Evolutionary conservation across 92 coral and sea anemone genomes (phyloP).

Genomic region (Scolanthus callimorphus): DNA sequence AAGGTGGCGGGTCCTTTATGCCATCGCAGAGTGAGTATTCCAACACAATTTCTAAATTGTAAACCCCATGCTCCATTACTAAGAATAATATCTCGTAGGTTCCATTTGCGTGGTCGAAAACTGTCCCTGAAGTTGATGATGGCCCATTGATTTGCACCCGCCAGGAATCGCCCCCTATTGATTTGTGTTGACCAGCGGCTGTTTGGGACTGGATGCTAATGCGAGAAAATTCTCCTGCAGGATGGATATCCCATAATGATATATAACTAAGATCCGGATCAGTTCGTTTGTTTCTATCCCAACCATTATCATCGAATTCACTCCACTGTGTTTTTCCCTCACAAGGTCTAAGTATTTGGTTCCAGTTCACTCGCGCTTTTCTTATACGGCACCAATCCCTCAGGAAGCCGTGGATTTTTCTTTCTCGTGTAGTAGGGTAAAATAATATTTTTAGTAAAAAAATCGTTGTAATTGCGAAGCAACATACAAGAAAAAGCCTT

Average conservation of each 20-base stretch:
- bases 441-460: constrained; percentile 12
- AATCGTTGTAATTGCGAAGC: background rate
- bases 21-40: constrained; percentile 81
- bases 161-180: constrained; percentile 90
- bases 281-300: constrained; percentile 53
- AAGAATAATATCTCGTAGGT: constrained; percentile 87
- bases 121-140: constrained; percentile 76
- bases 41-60: constrained; percentile 56
- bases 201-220: constrained; percentile 69
- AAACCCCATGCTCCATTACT: constrained; percentile 59
- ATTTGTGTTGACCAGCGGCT: constrained; percentile 46
- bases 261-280: constrained; percentile 74
- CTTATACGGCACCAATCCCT: constrained; percentile 85
- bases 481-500: background rate
- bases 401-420: constrained; percentile 43
- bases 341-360: constrained; percentile 81
- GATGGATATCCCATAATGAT: constrained; percentile 78
- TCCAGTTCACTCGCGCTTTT: constrained; percentile 78
- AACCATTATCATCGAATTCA: constrained; percentile 26
- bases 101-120: constrained; percentile 81
- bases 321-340: constrained; percentile 65
- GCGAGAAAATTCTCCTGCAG: constrained; percentile 85
- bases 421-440: background rate
- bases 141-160: constrained; percentile 80
- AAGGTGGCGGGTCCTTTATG: constrained; percentile 62